Base-by-base conservation (phyloP, 2,888 invertebrate species). In the Trachelus stipa region DNA sequence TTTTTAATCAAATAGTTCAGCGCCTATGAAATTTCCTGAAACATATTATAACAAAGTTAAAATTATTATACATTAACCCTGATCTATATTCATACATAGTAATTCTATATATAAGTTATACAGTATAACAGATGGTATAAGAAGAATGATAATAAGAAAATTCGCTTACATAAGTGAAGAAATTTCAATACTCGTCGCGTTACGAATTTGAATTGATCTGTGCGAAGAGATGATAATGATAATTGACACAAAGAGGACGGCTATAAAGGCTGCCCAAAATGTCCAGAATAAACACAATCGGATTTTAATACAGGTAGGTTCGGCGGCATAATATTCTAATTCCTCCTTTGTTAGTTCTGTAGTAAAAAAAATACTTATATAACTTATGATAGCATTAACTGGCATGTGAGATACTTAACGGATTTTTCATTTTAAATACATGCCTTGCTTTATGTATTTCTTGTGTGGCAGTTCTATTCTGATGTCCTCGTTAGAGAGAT, bases 281-380 rank as follows among this genome's bases (percentile, higher is more conserved):
- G 81, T 79, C 89, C 89, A 89, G 79, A 89, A 89, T 31, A 89
- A 79, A 76, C 83, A 85, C 12, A 89, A 76, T 6, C 89, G 88
- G 34, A 87, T 74, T 77, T 83, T 89, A 77, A 88, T 88, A 83
- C 86, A 88, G 30, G 80, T 15, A 1, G 89, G 89, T 76, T 81
- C 77, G 3, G 84, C 85, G 4, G 83, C 79, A 34, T 87, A 83
- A 76, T 87, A 86, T 35, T 78, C 80, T 76, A 85, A 84, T 73
- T 86, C 84, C 69, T 83, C 85, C n/a, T 74, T 80, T 4, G 82
- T 85, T 74, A 85, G 35, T 74, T 79, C 87, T 86, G 79, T 11
- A 82, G 80, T 31, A 23, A 56, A 56, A 12, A 37, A 75, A 75
- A 77, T 74, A 23, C 3, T 15, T 1, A 40, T 40, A 15, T 15